Conservation (phyloP, 2,888 invertebrate species). For the Acronicta leporina region DNA sequence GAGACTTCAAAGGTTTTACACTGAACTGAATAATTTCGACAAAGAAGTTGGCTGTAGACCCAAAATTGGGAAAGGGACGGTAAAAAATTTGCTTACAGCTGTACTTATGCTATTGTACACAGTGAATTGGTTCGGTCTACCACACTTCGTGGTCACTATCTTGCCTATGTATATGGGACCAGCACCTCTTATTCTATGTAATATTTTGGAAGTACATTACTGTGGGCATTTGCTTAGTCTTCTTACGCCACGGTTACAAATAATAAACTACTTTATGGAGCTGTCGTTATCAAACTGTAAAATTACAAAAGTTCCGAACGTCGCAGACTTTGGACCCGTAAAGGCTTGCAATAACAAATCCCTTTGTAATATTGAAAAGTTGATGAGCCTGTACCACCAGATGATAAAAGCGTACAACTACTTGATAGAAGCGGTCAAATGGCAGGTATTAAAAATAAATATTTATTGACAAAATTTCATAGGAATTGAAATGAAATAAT, state of each 20-base stretch:
- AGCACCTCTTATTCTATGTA: conserved; percentile 55
- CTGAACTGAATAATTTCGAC: conserved; percentile 68
- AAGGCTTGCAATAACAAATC: conserved; percentile 50
- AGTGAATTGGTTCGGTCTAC: conserved; percentile 35
- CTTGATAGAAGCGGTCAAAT: conserved; percentile 74
- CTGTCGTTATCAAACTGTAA: conserved; percentile 58
- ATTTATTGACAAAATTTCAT: neutral
- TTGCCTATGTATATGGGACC: conserved; percentile 22
- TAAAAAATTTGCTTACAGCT: conserved; percentile 58
- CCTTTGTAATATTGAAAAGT: conserved; percentile 64
- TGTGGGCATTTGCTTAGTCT: conserved; percentile 72
- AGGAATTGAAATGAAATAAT: too few relatives aligned
- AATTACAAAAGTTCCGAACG: conserved; percentile 45
- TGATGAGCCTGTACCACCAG: conserved; percentile 73
- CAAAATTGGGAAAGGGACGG: conserved; percentile 56
- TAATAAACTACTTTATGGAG: conserved; percentile 71
- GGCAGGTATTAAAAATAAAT: conserved; percentile 68
- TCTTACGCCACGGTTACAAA: conserved; percentile 65
- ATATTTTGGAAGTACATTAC: conserved; percentile 66
- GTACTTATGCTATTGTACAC: conserved; percentile 48
- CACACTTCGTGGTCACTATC: conserved; percentile 22
- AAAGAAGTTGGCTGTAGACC: conserved; percentile 64
- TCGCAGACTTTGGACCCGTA: conserved; percentile 56
- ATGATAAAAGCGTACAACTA: conserved; percentile 69
- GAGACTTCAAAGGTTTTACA: conserved; percentile 63